Evolutionary conservation across 2,888 invertebrate species (phyloP), one percentile per base, ranked within the genome.

Genomic region (Chironomus tentans): DNA sequence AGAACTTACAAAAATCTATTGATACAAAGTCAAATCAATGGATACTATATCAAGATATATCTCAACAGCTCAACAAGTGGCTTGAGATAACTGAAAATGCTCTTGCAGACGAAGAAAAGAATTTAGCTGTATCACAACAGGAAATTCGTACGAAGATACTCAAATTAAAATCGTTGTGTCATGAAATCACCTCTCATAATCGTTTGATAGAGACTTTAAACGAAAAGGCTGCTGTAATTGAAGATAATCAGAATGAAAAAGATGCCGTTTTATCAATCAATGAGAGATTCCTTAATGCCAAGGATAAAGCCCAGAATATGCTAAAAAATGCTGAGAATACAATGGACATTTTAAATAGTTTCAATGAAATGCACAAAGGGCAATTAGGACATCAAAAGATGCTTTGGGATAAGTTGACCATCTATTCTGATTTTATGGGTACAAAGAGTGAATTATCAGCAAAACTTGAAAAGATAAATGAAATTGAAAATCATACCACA

Each of bases 361-460:
- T 95, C 81, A 90, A 91, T 78, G 94, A 94, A 79, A 87, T 93
- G 76, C 93, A 94, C 79, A 94, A 94, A 82, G 88, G 91, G 0
- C 92, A 94, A 78, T 93, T 94, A 84, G 95, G 95, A 80, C 93
- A 94, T 83, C 93, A 95, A 80, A 95, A 95, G 82, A 92, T 92
- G 80, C 87, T 95, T 50, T 94, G 95, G 92, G 96, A 97, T 81
- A 91, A 92, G 79, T 85, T 97, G 5, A 89, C 92, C 69, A 87
- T 91, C 77, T 89, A 92, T 79, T 92, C 92, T 4, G 96, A 97
- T 83, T 93, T 91, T 78, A 91, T 92, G 48, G 97, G 97, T 6
- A 96, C 93, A 80, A 93, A 95, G 82, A 88, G 91, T 50, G 89
- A 91, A 0, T 85, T 97, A n/a, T 92, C 95, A 81, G 89, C 90